phyloP scores from a whole-genome alignment of 2,113 vertebrate genomes.

The Pagrus major region DNA sequence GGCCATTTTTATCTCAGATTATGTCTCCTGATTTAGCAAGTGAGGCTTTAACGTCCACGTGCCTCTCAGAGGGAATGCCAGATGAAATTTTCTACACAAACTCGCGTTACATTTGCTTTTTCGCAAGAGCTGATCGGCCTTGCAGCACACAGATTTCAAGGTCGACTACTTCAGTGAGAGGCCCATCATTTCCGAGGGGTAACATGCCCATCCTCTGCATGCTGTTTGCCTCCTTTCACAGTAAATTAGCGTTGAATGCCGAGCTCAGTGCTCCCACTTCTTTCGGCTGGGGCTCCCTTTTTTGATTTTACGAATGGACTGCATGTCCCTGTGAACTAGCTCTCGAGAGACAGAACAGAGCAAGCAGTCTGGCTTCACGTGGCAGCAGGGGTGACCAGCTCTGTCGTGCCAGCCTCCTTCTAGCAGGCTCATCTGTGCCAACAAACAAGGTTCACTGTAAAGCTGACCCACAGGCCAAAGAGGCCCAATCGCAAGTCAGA shows the following conservation, averaged over 20 bases:
- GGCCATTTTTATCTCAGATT: slow-evolving; percentile 49
- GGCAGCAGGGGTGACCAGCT: slow-evolving; percentile 62
- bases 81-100: slow-evolving; percentile 21
- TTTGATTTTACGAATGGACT: slow-evolving; percentile 52
- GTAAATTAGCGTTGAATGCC: slow-evolving; percentile 55
- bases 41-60: slow-evolving; percentile 30
- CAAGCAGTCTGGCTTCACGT: slow-evolving; percentile 61
- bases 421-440: slow-evolving; percentile 49
- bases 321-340: slow-evolving; percentile 62
- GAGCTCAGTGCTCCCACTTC: slow-evolving; percentile 25
- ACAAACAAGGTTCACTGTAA: slow-evolving; percentile 48
- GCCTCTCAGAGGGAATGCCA: slow-evolving; percentile 3
- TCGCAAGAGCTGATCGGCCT: neutral
- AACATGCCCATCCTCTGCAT: slow-evolving; percentile 28
- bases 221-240: slow-evolving; percentile 44
- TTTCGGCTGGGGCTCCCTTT: slow-evolving; percentile 38
- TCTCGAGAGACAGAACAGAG: slow-evolving; percentile 44
- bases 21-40: slow-evolving; percentile 36
- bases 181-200: slow-evolving; percentile 3
- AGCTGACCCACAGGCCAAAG: slow-evolving; percentile 42
- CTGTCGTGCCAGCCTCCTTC: slow-evolving; percentile 47
- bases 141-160: slow-evolving; percentile 5
- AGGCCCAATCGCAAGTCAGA: slow-evolving; percentile 23
- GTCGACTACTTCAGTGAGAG: slow-evolving; percentile 3
- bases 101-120: neutral